Evolutionary conservation across 1,140 invertebrate species (phyloP), one percentile per base, ranked within the genome.

Genomic region (Microplitis mediator): DNA sequence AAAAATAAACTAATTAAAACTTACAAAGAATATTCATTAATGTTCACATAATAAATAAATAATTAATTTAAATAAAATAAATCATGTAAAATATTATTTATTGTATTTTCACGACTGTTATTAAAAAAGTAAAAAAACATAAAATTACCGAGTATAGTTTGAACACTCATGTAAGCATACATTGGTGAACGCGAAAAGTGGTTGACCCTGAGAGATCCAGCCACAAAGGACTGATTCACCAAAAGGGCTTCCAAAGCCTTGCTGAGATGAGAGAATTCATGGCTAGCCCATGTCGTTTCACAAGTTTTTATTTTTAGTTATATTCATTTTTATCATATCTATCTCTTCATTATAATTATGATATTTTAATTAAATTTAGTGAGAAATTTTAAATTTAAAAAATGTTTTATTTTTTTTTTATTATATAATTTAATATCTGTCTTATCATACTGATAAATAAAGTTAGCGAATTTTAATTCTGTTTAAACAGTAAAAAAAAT

Each of bases 171-270:
- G 74, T 76, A 64, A 67, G 75, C 58, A 68, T 65, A 71, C 74
- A 74, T 78, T 74, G 73, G 77, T 77, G 54, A 78, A 77, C 36
- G 74, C 82, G 82, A 75, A 87, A 87, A 87, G 84, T 82, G 82
- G 85, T 85, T 87, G 85, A 86, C 85, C 85, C 85, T 87, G 85
- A 86, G 80, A 83, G 76, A 81, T 79, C 79, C 80, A 77, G 78
- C 81, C 80, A 85, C 82, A 86, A 86, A 86, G 83, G 83, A 85
- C 84, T 85, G 85, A 86, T 84, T 86, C 85, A 86, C 81, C 79
- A 76, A 78, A 65, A 77, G 78, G 77, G 79, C 79, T 76, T 76
- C 74, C 74, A 72, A 68, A 71, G 73, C 60, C 69, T 39, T 45
- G 68, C 66, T 45, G 64, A 23, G 23, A 45, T 51, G 65, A 62